Base-by-base conservation (phyloP, 2,888 invertebrate genomes). In the Nemapogon koenigi region DNA sequence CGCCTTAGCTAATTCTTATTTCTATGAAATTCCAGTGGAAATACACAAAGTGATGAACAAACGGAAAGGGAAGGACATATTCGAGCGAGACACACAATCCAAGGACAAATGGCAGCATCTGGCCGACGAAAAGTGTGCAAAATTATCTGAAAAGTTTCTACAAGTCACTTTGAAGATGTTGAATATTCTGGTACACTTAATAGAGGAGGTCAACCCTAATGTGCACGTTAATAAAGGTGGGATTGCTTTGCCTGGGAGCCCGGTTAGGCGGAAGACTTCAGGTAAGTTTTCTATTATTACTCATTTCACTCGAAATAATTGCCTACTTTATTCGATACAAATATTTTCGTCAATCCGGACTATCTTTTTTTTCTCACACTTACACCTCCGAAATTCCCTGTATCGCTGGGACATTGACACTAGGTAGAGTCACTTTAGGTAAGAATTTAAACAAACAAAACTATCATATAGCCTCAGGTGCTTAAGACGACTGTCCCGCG, bases 121-220 rank as follows among this genome's bases (percentile, higher is more conserved):
- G 19, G 70, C 70, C 3, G 58, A 55, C 41, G 55, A 55, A 2
- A 62, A 51, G 25, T 58, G 87, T 42, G 78, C 82, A 33, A 69
- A 57, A 15, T 52, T 83, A 10, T 83, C 86, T 3, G 88, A 90
- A 47, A 78, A 83, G 37, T 82, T 89, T 39, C 63, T 91, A 7
- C 80, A 75, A 41, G 88, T 91, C 37, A 79, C 88, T 0, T 56
- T 88, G 30, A 87, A 87, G 52, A 67, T 91, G 51, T 61, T 92
- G 40, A 91, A 90, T 57, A 84, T 91, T 16, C 82, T 88, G 50
- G 84, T 86, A 38, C 90, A 90, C 59, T 82, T 91, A 46, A 82
- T 91, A 43, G 90, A 90, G 49, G 90, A 91, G 57, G 57, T 83
- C 32, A 69, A 78, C 40, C 84, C 86, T 44, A 66, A 71, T 45